These are phyloP conservation scores for Xyliphius kryptos DNA, from an alignment of 2,113 vertebrate genomes.

Conservation along the genomic window DNA sequence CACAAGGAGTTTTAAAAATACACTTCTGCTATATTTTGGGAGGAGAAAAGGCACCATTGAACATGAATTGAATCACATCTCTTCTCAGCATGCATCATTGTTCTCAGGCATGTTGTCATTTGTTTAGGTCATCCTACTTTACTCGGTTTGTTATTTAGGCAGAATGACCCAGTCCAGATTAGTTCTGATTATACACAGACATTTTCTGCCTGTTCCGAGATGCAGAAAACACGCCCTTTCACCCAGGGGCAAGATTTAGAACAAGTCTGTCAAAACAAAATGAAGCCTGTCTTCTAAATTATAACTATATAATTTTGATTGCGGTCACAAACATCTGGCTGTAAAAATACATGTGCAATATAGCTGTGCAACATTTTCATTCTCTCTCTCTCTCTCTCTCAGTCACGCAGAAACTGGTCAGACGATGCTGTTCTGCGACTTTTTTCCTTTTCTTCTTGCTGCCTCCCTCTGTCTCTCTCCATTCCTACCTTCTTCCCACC, in stretches of 20 bases:
- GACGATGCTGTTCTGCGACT: conserved; percentile 36
- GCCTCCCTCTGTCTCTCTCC: conserved; percentile 14
- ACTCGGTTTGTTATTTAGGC: conserved; percentile 25
- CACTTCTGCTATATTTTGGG: background rate
- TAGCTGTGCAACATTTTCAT: conserved; percentile 40
- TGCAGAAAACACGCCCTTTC: background rate
- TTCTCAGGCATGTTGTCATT: conserved; percentile 39
- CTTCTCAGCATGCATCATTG: conserved; percentile 20
- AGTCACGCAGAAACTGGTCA: conserved; percentile 39
- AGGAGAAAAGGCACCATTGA: conserved; percentile 7
- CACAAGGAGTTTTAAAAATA: conserved; percentile 14
- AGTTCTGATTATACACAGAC: conserved; percentile 27
- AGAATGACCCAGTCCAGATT: conserved; percentile 20
- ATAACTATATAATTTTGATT: conserved; percentile 18
- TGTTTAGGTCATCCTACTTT: conserved; percentile 30
- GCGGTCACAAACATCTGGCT: conserved; percentile 20
- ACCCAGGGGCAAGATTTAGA: conserved; percentile 3
- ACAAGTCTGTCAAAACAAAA: conserved; percentile 2
- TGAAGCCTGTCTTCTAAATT: background rate
- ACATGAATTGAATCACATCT: conserved; percentile 21
- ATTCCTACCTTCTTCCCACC: conserved; percentile 15
- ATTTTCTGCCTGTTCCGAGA: too few relatives aligned
- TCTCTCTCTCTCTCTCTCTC: conserved; percentile 14
- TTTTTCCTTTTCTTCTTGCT: conserved; percentile 4
- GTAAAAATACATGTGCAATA: conserved; percentile 13